Evolutionary conservation across 1,140 invertebrate genomes (phyloP), one percentile per base, ranked within the genome.

Genomic region (Acyrthosiphon pisum): DNA sequence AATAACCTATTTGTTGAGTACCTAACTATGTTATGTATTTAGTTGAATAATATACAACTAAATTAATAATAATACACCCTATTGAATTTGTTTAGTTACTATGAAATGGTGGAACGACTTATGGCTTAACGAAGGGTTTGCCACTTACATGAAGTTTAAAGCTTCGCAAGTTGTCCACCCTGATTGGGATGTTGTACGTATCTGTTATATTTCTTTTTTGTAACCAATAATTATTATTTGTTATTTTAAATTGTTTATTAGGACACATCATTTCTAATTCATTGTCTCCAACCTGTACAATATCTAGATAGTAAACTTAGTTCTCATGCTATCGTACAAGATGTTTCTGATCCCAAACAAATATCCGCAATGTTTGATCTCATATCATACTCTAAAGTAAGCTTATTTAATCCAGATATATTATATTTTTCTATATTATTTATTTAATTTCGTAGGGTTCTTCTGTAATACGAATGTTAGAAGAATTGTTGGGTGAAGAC

Each of bases 51-150:
- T 46, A 7, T 46, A 9, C 7, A 46, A 46, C 9, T 46, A 46
- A 8, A 46, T 46, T 8, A 41, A 46, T 46, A 46, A 46, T 46
- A 8, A 6, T 46, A 46, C 44, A 46, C 6, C 44, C 9, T 46
- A 46, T 46, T 46, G 44, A 7, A 46, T 46, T 46, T 46, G 6
- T 90, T 76, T 68, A 97, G 98, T 98, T 6, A 98, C 98, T 23
- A 97, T 98, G 96, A 96, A 97, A 94, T 99, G 98, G 98, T 99
- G 98, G 98, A 97, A 97, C 95, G 98, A 99, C 95, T 95, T 99
- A 0, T 99, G 98, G 98, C 95, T 99, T 18, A 98, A 98, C 95
- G 98, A 99, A 96, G 98, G 98, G 6, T 99, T 99, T 94, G 98
- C 98, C 14, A 96, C 96, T 9, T 99, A 97, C 94, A 97, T 99